phyloP scores from a whole-genome alignment of 2,797 vertebrate genomes.

The Hyperoplus lanceolatus region DNA sequence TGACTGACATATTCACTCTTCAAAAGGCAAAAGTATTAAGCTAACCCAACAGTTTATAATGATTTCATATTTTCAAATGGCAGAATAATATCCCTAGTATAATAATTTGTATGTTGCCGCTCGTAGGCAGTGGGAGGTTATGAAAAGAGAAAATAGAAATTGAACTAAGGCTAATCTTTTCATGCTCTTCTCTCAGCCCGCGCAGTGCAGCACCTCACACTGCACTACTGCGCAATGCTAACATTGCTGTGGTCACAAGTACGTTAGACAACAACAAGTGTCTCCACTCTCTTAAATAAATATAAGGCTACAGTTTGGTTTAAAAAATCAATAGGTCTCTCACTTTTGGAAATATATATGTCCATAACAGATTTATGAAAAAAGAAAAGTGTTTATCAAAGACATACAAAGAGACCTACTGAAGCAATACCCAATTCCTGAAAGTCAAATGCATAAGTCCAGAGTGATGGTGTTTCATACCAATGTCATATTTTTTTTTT shows the following conservation, averaged over 20 bases:
- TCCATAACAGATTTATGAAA: neutral
- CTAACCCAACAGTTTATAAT: conserved; percentile 43
- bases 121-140: neutral
- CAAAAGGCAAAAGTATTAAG: conserved; percentile 35
- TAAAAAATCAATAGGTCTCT: neutral
- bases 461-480: neutral
- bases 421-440: neutral
- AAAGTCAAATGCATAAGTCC: conserved; percentile 1
- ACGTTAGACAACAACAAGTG: neutral
- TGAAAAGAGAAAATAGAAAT: neutral
- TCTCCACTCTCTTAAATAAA: neutral
- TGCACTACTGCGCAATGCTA: neutral
- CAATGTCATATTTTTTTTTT: neutral
- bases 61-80: conserved; percentile 34
- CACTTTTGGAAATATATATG: neutral
- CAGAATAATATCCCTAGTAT: neutral
- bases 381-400: neutral
- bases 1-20: conserved; percentile 68
- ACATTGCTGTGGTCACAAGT: neutral
- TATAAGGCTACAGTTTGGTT: neutral
- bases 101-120: conserved; percentile 1
- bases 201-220: neutral
- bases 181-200: conserved; percentile 8
- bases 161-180: conserved; percentile 1
- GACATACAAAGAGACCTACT: neutral